Percentiles rank a stretch among this genome's conserved stretches.
Evolutionary conservation across 2,113 vertebrate species (phyloP).

Genomic region (Eubucco bourcierii): DNA sequence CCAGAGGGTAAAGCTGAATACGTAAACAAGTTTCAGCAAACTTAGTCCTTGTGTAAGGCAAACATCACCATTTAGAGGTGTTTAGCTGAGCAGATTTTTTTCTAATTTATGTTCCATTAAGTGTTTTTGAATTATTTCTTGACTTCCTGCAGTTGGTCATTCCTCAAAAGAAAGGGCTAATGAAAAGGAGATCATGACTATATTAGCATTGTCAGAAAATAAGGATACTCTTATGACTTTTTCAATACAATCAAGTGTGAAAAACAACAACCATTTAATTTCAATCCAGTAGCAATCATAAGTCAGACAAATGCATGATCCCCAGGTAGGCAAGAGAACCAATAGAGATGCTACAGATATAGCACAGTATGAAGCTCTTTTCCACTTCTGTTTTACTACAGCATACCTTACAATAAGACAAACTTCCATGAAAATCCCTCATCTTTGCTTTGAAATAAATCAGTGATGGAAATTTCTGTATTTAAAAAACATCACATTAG

Average conservation of each 20-base stretch:
- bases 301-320: neutral
- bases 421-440: neutral
- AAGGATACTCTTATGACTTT: neutral
- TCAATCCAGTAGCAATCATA: neutral
- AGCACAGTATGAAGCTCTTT: too few species aligned
- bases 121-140: neutral
- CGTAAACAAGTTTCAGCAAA: neutral
- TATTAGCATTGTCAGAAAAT: neutral
- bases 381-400: neutral
- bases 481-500: neutral
- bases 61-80: neutral
- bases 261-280: neutral
- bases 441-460: neutral
- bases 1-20: conserved; percentile 7
- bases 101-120: neutral
- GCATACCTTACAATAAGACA: neutral
- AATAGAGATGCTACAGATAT: neutral
- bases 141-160: neutral
- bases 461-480: neutral
- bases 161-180: neutral
- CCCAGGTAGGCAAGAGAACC: neutral
- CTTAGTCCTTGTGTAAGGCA: neutral
- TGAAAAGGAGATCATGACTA: neutral
- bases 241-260: neutral
- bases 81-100: neutral